These are phyloP conservation scores for Vanessa cardui DNA, from an alignment of 2,888 invertebrate genomes.

Conservation along the genomic window DNA sequence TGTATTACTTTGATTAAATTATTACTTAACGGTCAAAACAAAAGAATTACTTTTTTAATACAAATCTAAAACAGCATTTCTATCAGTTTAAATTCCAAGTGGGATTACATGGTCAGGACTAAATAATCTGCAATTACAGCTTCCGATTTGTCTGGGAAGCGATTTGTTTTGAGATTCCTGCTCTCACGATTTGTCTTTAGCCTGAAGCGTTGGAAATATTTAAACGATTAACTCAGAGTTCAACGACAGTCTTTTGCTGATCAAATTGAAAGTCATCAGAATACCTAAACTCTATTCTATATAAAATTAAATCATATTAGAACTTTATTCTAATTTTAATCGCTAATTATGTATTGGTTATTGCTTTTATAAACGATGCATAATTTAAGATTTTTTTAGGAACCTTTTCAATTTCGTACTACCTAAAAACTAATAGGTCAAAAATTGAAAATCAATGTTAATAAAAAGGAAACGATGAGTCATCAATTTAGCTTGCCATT, in stretches of 20 bases:
- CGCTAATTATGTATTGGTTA: too few species aligned
- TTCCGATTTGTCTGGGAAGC: slow-evolving; percentile 36
- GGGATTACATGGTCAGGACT: not conserved
- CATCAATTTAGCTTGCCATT: slow-evolving; percentile 13
- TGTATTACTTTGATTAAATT: too few species aligned
- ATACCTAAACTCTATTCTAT: not conserved
- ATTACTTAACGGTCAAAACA: too few species aligned
- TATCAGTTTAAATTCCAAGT: not conserved
- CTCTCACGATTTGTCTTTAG: slow-evolving; percentile 36
- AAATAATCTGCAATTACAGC: slow-evolving; percentile 17
- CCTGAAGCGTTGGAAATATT: slow-evolving; percentile 26
- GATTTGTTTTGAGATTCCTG: slow-evolving; percentile 62
- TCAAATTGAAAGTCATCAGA: slow-evolving; percentile 16
- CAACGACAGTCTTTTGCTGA: slow-evolving; percentile 21
- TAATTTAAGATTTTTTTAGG: too few species aligned
- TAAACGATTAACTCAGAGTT: slow-evolving; percentile 31
- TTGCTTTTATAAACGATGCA: too few species aligned
- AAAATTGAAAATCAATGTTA: not conserved
- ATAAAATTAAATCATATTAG: too few species aligned
- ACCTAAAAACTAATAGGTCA: not conserved
- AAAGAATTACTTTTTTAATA: too few species aligned
- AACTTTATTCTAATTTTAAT: too few species aligned
- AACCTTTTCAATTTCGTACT: not conserved
- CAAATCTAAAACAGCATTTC: too few species aligned
- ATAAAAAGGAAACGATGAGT: slow-evolving; percentile 17